A percentile compares a stretch with the other conserved stretches of the same genome.
Conservation (phyloP, 2,797 vertebrate genomes). For the Tokudaia muenninki region DNA sequence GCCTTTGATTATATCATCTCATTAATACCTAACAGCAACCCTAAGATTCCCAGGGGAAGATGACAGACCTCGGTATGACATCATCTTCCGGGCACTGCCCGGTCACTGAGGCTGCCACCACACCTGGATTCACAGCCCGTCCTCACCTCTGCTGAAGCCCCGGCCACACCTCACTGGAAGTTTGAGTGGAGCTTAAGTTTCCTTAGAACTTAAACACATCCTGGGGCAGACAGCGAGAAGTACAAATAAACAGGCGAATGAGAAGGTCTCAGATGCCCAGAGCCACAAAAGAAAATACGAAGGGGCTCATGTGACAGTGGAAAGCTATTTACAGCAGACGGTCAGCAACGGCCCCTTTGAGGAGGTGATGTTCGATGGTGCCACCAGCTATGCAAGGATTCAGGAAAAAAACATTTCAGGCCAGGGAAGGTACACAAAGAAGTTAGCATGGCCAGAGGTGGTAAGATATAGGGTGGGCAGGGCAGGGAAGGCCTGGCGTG, state of each 20-base stretch:
- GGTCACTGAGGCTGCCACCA: neutral
- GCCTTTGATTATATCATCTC: constrained; percentile 62
- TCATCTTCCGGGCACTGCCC: constrained; percentile 33
- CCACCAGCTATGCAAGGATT: neutral
- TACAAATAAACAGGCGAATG: neutral
- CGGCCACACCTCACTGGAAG: neutral
- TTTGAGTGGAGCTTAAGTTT: neutral
- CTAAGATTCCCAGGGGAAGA: constrained; percentile 38
- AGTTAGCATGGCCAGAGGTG: neutral
- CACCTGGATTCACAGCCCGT: neutral
- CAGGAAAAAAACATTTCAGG: neutral
- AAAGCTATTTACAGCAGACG: neutral
- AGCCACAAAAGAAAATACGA: constrained; percentile 26
- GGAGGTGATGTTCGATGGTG: neutral
- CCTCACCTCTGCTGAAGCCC: neutral
- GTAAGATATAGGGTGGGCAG: neutral
- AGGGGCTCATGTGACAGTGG: neutral
- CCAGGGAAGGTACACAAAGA: neutral
- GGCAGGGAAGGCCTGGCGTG: neutral
- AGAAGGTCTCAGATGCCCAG: neutral
- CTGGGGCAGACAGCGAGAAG: neutral
- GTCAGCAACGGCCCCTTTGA: constrained; percentile 36
- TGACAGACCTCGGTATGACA: constrained; percentile 17
- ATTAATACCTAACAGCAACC: constrained; percentile 64
- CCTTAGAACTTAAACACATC: neutral